Base-by-base conservation (phyloP, 2,888 invertebrate genomes). In the Lomographa bimaculata region DNA sequence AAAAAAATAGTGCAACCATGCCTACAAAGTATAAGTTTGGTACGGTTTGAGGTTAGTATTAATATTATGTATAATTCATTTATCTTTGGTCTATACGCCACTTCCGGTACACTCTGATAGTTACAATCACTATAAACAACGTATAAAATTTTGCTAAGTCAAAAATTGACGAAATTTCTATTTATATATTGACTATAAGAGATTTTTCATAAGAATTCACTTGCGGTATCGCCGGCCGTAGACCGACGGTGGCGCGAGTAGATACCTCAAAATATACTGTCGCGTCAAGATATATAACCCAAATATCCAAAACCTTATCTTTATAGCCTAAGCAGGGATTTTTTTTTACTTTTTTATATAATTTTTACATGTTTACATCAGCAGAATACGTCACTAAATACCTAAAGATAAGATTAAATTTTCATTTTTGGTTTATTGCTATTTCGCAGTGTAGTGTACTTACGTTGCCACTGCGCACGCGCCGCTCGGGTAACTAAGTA, bases 361-460 rank as follows among this genome's bases (percentile, higher is more conserved):
- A 78, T 83, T 85, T 53, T 85, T 83, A 78, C 73, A 75, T 75
- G 76, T 81, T 85, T 84, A 84, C 75, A 78, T 82, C 83, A 87
- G 87, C 89, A 79, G 78, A 84, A 78, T 87, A 87, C 84, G 70
- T 81, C 67, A 81, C 87, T 86, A 86, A 72, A 71, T 81, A 83
- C 75, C 74, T 87, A 87, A 74, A 68, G 41, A 77, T 85, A 82
- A 86, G 76, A 79, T 83, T 83, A 83, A 83, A 71, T 72, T 80
- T 81, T 79, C 73, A 80, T 89, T 83, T 90, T 89, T 89, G 89
- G 89, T 90, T 89, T 89, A 86, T 87, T 89, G 87, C 89, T 87
- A 83, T 80, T 64, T 81, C 83, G 80, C 81, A 76, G 57, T 67
- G 71, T 63, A 59, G 62, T 75, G 75, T 76, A 75, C 74, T 71